Base-by-base conservation (phyloP, 2,113 vertebrate species). In the Seriola rivoliana region DNA sequence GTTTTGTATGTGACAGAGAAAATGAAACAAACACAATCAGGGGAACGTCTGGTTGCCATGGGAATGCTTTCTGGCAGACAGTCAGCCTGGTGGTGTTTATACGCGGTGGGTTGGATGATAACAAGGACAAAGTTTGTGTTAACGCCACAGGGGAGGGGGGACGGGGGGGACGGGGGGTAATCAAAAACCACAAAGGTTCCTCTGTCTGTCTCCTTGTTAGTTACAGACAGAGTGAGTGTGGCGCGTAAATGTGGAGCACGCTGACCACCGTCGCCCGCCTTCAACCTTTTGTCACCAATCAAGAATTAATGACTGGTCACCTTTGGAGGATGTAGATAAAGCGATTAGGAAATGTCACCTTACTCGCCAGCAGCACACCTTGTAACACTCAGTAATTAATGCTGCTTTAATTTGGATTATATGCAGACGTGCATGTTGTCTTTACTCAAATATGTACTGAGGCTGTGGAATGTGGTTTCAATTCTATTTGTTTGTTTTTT, bases 91-190 rank as follows among this genome's bases (percentile, higher is more conserved):
- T 52, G 52, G 23, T 75, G 76, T 85, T 78, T 73, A 23, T 23
- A 71, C 1, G 4, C 38, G 54, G 69, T 60, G 36, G 54, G 40
- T 67, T 63, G 42, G 71, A 84, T 72, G 59, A 68, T 71, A 86
- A 87, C 58, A 80, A 89, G 74, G 55, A 81, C 73, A 80, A 80
- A 84, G 70, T 80, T 85, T 87, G 68, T 77, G 62, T 55, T 34
- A 84, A 42, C 71, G 76, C 55, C 21, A 50, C 0, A 3, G 75
- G 67, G n/a, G 55, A 50, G 60, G 8, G 32, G 60, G 8, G 10
- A 7, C 23, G 57, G 23, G 55, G 55, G 29, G 8, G 7, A 7
- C 19, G 14, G 21, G 68, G 7, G 46, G 72, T 68, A 46, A 81
- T 78, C 34, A 77, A 66, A 81, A 79, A 29, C 19, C n/a, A 63